A percentile compares a stretch with the other conserved stretches of the same genome.
Conservation (phyloP, 2,888 invertebrate species). For the Cinara cedri region DNA sequence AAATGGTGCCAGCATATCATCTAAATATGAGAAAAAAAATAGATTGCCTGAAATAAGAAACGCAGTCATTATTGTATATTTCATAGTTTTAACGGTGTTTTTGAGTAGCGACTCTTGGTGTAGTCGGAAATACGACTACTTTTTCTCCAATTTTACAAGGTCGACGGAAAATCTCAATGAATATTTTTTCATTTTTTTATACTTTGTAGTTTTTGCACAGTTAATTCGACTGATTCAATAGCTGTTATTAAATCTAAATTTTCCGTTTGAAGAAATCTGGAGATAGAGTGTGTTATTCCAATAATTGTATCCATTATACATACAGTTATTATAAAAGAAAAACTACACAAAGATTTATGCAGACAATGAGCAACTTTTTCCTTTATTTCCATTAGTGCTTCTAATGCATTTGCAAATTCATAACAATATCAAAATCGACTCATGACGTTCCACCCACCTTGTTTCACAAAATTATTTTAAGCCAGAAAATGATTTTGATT, state of each 20-base stretch:
- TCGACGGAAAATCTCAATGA: not conserved
- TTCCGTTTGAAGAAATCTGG: not conserved
- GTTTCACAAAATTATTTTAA: constrained; percentile 10
- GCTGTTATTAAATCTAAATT: constrained; percentile 1
- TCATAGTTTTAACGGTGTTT: not conserved
- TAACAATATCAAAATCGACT: not conserved
- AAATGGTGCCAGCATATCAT: not conserved
- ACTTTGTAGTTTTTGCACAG: not conserved
- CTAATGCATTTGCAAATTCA: constrained; percentile 11
- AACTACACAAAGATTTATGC: constrained; percentile 16
- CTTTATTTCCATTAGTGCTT: not conserved
- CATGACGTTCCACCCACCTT: not conserved
- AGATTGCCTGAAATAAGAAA: not conserved
- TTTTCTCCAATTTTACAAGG: not conserved
- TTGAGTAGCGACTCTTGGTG: not conserved
- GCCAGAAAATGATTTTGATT: not conserved
- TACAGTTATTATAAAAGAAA: not conserved
- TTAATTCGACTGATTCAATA: not conserved
- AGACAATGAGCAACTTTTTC: not conserved
- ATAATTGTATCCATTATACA: not conserved
- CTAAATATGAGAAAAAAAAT: too few species aligned
- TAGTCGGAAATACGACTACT: not conserved
- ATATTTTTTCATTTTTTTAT: constrained; percentile 7
- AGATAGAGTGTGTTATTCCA: not conserved
- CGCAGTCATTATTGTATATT: not conserved